Evolutionary conservation across 30 jellyfish, hydroid and myxozoan genomes (phyloP).

Genomic region (Cassiopea xamachana): DNA sequence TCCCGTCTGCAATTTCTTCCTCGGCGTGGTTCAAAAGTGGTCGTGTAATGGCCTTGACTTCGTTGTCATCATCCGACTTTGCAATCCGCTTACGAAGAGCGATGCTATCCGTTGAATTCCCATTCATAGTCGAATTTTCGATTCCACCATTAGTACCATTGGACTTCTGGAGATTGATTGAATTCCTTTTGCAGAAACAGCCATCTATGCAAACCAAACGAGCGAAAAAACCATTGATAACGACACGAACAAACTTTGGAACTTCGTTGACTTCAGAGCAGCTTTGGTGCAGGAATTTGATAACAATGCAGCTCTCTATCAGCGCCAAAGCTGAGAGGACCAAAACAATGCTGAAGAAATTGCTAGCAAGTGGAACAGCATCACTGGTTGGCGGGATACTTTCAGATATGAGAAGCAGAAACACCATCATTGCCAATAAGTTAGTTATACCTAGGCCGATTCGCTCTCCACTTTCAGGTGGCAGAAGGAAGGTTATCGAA

Average conservation of each 20-base stretch:
- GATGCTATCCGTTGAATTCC: constrained; percentile 12
- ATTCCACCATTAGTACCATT: constrained; percentile 18
- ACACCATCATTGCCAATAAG: constrained; percentile 77
- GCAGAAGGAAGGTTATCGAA: constrained; percentile 74
- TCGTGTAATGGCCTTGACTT: constrained; percentile 10
- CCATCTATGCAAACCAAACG: constrained; percentile 49
- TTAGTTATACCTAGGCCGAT: constrained; percentile 79
- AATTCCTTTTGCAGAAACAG: constrained; percentile 1
- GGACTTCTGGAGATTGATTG: neutral
- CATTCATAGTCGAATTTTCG: constrained; percentile 53
- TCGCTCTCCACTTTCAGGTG: constrained; percentile 89
- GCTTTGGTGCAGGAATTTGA: constrained; percentile 46
- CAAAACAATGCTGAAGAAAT: constrained; percentile 63
- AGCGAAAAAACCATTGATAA: constrained; percentile 67
- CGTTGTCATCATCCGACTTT: constrained; percentile 2
- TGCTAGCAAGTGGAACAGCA: constrained; percentile 73
- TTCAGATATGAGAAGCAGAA: constrained; percentile 66
- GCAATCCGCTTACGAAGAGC: constrained; percentile 9
- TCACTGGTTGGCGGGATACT: constrained; percentile 84
- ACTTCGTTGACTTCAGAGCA: constrained; percentile 28
- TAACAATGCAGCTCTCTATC: constrained; percentile 61
- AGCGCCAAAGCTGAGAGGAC: constrained; percentile 75
- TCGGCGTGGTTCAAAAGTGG: constrained; percentile 26
- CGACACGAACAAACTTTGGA: constrained; percentile 50
- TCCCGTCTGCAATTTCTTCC: constrained; percentile 61